Evolutionary conservation across 2,888 invertebrate species (phyloP).

Genomic region (Tetropium fuscum): DNA sequence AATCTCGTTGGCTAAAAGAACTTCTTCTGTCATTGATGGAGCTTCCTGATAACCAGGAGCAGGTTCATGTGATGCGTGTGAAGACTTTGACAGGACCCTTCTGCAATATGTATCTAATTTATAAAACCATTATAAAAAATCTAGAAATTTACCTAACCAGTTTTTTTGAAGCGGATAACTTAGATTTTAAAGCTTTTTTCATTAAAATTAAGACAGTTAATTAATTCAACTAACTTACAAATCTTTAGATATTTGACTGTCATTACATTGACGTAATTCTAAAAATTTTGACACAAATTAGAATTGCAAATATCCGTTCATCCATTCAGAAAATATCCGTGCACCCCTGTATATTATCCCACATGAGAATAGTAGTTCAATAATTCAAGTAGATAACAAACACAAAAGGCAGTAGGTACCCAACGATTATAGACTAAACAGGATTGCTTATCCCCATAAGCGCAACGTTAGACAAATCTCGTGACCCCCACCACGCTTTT

Average conservation of each 20-base stretch:
- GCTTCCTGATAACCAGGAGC: slow-evolving; percentile 29
- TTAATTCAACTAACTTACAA: slow-evolving; percentile 30
- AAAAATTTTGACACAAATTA: slow-evolving; percentile 34
- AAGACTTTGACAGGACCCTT: slow-evolving; percentile 51
- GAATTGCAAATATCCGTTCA: not conserved
- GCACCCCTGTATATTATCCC: slow-evolving; percentile 13
- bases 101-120: too few species aligned
- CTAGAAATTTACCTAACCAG: slow-evolving; percentile 52
- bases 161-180: slow-evolving; percentile 53
- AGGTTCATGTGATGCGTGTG: slow-evolving; percentile 38
- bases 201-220: slow-evolving; percentile 41
- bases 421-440: too few species aligned
- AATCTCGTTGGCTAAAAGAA: slow-evolving; percentile 53
- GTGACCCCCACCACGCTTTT: too few species aligned
- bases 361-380: not conserved
- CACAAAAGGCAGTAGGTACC: too few species aligned
- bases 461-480: too few species aligned
- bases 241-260: slow-evolving; percentile 32
- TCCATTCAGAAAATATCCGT: not conserved
- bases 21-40: slow-evolving; percentile 43
- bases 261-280: slow-evolving; percentile 35
- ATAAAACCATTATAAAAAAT: slow-evolving; percentile 24
- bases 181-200: slow-evolving; percentile 52
- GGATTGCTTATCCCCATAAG: too few species aligned
- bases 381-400: too few species aligned